phyloP scores from a whole-genome alignment of 2,888 invertebrate genomes.

The Chalcis sispes region DNA sequence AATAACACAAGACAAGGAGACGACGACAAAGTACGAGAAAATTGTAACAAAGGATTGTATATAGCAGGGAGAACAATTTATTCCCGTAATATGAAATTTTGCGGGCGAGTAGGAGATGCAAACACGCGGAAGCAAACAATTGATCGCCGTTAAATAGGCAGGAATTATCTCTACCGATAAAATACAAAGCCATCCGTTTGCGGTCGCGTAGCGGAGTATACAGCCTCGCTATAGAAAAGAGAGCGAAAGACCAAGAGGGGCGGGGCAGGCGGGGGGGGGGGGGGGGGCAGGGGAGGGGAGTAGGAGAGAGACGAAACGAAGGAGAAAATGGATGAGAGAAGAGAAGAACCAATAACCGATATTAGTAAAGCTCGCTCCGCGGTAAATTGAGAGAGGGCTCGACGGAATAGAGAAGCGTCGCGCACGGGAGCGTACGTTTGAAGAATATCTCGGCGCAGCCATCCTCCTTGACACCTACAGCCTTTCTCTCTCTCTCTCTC shows the following conservation, averaged over 20 bases:
- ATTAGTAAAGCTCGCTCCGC: conserved; percentile 48
- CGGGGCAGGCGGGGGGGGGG: background rate
- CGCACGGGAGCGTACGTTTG: conserved; percentile 49
- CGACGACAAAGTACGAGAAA: background rate
- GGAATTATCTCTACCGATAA: conserved; percentile 24
- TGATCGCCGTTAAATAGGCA: conserved; percentile 2
- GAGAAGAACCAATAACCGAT: conserved; percentile 53
- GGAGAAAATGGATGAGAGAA: background rate
- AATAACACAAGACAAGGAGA: background rate
- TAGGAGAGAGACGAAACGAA: background rate
- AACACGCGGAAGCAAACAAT: conserved; percentile 4
- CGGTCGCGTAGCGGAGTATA: too few species aligned
- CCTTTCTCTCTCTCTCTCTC: conserved; percentile 53
- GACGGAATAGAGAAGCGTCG: conserved; percentile 27
- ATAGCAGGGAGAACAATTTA: too few species aligned
- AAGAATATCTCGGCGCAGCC: conserved; percentile 46
- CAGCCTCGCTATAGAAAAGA: background rate
- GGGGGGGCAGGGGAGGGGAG: background rate
- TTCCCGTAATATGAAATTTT: too few species aligned
- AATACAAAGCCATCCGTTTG: conserved; percentile 3
- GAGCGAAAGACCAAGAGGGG: background rate
- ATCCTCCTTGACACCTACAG: conserved; percentile 49
- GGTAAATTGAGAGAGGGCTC: conserved; percentile 49
- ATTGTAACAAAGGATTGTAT: background rate
- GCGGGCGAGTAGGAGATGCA: background rate